Percentiles rank a stretch among this genome's conserved stretches.
These are phyloP conservation scores for Eubucco bourcierii DNA, from an alignment of 2,113 vertebrate genomes.

Conservation along the genomic window DNA sequence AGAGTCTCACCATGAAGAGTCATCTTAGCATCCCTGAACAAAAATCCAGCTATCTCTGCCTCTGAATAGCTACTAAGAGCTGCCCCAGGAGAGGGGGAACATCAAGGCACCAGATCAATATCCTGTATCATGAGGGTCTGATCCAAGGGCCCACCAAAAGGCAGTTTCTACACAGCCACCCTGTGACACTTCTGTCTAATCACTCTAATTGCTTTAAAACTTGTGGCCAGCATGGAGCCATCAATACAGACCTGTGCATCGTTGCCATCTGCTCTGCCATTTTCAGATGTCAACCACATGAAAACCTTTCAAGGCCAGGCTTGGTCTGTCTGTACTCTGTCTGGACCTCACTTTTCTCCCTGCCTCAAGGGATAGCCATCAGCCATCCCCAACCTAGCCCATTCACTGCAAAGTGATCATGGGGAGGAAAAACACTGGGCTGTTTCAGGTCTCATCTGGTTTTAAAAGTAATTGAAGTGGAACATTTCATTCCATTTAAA, in stretches of 20 bases:
- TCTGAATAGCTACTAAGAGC: not conserved
- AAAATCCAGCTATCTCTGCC: not conserved
- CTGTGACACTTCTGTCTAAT: not conserved
- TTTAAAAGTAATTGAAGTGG: slow-evolving; percentile 45
- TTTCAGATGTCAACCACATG: not conserved
- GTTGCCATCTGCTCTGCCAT: not conserved
- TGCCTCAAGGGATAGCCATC: not conserved
- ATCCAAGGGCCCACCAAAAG: not conserved
- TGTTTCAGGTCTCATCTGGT: not conserved
- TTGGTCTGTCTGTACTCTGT: not conserved
- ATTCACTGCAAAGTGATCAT: not conserved
- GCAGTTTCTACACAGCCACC: not conserved
- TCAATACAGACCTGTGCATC: not conserved
- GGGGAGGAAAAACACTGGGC: not conserved
- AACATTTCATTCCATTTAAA: slow-evolving; percentile 24
- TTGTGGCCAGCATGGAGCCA: not conserved
- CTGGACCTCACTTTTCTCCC: not conserved
- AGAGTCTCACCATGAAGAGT: not conserved
- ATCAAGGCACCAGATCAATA: not conserved
- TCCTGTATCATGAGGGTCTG: not conserved
- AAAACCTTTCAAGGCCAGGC: not conserved
- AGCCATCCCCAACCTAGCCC: not conserved
- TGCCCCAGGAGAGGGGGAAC: not conserved
- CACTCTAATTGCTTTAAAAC: not conserved
- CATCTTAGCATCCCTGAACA: not conserved